Conservation (phyloP, 2,797 vertebrate genomes). For the Anisognathus igniventris region DNA sequence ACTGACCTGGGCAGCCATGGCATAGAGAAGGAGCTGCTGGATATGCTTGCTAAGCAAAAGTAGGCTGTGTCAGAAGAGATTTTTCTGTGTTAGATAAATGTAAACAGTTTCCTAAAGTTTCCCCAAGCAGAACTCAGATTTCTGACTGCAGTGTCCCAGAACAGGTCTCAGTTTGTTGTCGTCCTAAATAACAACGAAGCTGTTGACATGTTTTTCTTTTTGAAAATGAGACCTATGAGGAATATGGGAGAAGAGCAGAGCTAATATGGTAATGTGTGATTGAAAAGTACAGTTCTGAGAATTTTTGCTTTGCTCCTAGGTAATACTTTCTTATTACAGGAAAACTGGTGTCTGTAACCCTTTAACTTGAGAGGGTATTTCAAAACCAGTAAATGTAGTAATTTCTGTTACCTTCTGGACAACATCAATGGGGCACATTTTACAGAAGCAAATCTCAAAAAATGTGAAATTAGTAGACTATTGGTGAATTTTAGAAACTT, state of each 20-base stretch:
- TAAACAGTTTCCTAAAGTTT: not conserved
- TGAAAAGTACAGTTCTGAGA: not conserved
- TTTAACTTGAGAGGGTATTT: not conserved
- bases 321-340: not conserved
- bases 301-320: not conserved
- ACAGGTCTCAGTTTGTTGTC: not conserved
- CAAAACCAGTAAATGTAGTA: not conserved
- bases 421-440: not conserved
- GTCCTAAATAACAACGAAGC: not conserved
- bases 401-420: not conserved
- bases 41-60: slow-evolving; percentile 71
- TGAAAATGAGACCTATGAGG: not conserved
- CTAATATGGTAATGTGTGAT: not conserved
- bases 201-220: not conserved
- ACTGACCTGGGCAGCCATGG: slow-evolving; percentile 78
- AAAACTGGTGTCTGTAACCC: not conserved
- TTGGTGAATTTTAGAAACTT: not conserved
- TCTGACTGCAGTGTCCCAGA: not conserved
- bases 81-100: not conserved
- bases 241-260: not conserved
- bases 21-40: slow-evolving; percentile 81
- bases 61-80: not conserved
- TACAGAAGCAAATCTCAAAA: not conserved
- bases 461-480: not conserved
- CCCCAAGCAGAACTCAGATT: not conserved